Evolutionary conservation across 2,888 invertebrate species (phyloP).

Genomic region (Hymenopus coronatus): DNA sequence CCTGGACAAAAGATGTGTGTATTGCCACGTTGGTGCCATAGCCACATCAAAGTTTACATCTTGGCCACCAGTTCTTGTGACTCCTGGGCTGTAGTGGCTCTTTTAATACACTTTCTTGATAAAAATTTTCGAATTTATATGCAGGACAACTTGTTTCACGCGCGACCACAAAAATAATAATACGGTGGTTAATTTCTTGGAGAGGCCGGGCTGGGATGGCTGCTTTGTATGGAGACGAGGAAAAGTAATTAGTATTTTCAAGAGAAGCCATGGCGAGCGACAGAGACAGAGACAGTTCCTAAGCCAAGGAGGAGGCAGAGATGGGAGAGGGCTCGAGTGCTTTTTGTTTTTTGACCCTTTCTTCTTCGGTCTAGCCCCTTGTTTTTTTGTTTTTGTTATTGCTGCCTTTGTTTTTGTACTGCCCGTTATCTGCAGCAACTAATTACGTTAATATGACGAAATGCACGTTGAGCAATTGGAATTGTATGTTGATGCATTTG

Average conservation of each 20-base stretch:
- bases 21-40: not conserved
- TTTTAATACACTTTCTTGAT: not conserved
- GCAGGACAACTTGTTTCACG: not conserved
- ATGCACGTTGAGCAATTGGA: not conserved
- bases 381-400: not conserved
- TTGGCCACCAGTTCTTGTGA: not conserved
- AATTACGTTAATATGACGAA: conserved; percentile 3
- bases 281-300: not conserved
- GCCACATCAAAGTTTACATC: not conserved
- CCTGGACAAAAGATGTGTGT: not conserved
- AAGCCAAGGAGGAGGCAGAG: not conserved
- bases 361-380: not conserved
- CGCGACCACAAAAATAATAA: conserved; percentile 7
- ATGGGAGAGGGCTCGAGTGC: not conserved
- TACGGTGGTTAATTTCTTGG: not conserved
- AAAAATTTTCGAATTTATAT: not conserved
- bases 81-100: not conserved
- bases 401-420: not conserved
- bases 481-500: not conserved
- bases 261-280: not conserved
- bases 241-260: conserved; percentile 10
- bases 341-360: not conserved
- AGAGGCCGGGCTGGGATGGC: not conserved
- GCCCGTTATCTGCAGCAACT: not conserved
- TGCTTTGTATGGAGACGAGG: not conserved